These are phyloP conservation scores for Eristalis tenax DNA, from an alignment of 2,888 invertebrate species.

Conservation along the genomic window DNA sequence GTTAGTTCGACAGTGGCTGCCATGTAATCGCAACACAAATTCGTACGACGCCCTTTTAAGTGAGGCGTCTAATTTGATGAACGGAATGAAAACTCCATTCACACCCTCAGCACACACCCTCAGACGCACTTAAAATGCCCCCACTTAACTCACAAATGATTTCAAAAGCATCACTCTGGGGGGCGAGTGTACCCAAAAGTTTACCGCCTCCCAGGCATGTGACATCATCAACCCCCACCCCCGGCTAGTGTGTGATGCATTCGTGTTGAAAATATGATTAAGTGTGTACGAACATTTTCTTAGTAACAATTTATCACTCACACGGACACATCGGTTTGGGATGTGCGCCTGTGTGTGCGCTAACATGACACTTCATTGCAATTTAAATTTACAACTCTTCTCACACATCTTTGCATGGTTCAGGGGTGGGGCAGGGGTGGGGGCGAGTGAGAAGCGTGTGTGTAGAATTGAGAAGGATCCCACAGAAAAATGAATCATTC, in stretches of 20 bases:
- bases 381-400: slow-evolving; percentile 42
- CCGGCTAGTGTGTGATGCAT: neutral
- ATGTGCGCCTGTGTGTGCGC: neutral
- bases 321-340: neutral
- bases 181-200: neutral
- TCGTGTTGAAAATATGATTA: slow-evolving; percentile 31
- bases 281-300: slow-evolving; percentile 23
- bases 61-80: neutral
- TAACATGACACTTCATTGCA: slow-evolving; percentile 42
- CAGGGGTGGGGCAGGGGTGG: neutral
- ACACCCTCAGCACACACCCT: neutral
- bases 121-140: neutral
- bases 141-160: neutral
- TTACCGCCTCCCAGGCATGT: neutral
- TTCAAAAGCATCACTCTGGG: neutral
- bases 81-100: neutral
- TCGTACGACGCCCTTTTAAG: no score
- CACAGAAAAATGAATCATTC: neutral
- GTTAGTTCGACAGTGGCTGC: no score
- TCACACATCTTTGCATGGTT: neutral
- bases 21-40: no score
- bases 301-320: slow-evolving; percentile 25
- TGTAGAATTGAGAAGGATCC: neutral
- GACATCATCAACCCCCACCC: neutral
- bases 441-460: neutral